Percentiles rank a stretch among this genome's conserved stretches.
Conservation (phyloP, 2,888 invertebrate genomes). For the Colletes collaris region DNA sequence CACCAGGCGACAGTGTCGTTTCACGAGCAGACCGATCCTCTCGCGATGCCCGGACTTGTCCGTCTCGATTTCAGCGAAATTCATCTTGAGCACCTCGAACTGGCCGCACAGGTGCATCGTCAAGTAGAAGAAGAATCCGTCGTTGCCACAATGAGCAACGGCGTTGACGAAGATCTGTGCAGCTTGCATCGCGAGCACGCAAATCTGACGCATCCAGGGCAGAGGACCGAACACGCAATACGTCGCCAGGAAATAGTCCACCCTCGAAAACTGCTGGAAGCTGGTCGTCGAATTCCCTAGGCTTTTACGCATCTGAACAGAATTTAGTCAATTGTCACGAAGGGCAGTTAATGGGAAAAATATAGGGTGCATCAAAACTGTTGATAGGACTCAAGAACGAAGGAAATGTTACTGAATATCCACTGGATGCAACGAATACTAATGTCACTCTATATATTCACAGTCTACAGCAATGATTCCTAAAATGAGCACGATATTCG, state of each 20-base stretch:
- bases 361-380: too few relatives aligned
- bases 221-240: constrained; percentile 53
- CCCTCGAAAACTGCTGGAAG: neutral
- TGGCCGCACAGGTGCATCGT: constrained; percentile 79
- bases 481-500: too few relatives aligned
- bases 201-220: constrained; percentile 10
- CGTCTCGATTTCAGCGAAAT: constrained; percentile 40
- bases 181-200: constrained; percentile 42
- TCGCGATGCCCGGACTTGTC: neutral
- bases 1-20: constrained; percentile 50
- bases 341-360: too few relatives aligned
- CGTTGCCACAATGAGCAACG: constrained; percentile 67
- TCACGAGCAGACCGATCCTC: constrained; percentile 35
- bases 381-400: too few relatives aligned
- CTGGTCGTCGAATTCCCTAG: neutral
- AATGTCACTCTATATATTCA: too few relatives aligned
- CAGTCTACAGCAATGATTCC: too few relatives aligned
- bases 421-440: too few relatives aligned
- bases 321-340: too few relatives aligned
- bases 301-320: neutral
- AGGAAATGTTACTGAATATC: too few relatives aligned
- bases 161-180: constrained; percentile 51
- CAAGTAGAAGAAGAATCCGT: constrained; percentile 75
- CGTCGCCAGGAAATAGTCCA: constrained; percentile 51
- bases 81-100: constrained; percentile 71